These are phyloP conservation scores for Pseudorhiza aurosa DNA, from an alignment of 30 jellyfish, hydroid and myxozoan species.

Conservation along the genomic window DNA sequence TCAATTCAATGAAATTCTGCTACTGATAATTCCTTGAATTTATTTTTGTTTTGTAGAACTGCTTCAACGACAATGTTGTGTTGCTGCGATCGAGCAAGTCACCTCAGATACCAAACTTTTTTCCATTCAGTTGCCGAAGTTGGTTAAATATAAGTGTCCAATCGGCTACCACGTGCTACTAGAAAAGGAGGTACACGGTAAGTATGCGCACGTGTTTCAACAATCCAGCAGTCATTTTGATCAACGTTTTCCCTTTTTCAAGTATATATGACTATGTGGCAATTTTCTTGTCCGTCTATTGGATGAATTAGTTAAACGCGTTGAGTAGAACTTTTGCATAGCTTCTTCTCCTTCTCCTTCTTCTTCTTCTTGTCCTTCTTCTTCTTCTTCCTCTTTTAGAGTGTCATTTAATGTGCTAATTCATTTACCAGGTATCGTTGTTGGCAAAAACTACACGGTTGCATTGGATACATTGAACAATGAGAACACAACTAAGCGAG, in stretches of 20 bases:
- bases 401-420: too few relatives aligned
- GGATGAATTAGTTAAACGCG: too few relatives aligned
- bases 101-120: slow-evolving; percentile 68
- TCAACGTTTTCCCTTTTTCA: too few relatives aligned
- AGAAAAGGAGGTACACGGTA: slow-evolving; percentile 73
- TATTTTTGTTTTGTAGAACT: slow-evolving; percentile 60
- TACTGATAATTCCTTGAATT: not conserved
- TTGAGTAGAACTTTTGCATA: too few relatives aligned
- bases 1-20: too few relatives aligned
- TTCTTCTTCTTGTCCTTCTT: too few relatives aligned
- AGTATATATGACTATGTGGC: too few relatives aligned
- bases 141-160: slow-evolving; percentile 69
- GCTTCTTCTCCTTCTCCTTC: too few relatives aligned
- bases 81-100: slow-evolving; percentile 39
- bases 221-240: too few relatives aligned
- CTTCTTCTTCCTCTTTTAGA: too few relatives aligned
- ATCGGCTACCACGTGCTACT: slow-evolving; percentile 85
- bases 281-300: too few relatives aligned
- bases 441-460: slow-evolving; percentile 83
- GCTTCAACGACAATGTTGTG: slow-evolving; percentile 42
- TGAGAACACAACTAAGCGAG: not conserved
- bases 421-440: slow-evolving; percentile 61
- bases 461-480: slow-evolving; percentile 32
- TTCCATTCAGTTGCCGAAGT: slow-evolving; percentile 67
- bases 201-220: too few relatives aligned